Base-by-base conservation (phyloP, 2,113 vertebrate species). In the Delphinus delphis region DNA sequence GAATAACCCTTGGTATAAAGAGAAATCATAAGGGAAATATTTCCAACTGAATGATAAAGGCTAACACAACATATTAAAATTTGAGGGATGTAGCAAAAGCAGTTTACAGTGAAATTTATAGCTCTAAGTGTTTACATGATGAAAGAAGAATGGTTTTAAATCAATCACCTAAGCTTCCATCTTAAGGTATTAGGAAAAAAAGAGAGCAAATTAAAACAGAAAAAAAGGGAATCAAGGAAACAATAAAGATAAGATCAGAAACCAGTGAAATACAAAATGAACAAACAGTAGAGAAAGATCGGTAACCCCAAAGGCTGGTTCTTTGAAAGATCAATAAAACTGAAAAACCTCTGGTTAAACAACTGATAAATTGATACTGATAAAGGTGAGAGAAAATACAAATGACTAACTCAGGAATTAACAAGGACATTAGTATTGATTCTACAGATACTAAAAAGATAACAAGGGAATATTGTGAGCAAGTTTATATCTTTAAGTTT, bases 261-360 rank as follows among this genome's bases (percentile, higher is more conserved):
- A 50, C 26, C 38, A 77, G 25, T 63, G 36, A 77, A 87, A 73
- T 47, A 63, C 4, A 67, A 33, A 73, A 80, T 58, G 38, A 80
- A 47, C n/a, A 60, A 31, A 68, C 14, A 90, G 41, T 21, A 53
- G 36, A 38, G 44, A 88, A 91, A 92, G 67, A 67, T 65, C 36
- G 79, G 33, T 80, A 82, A 96, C 17, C 41, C 83, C 31, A 81
- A 63, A 90, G 14, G 4, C n/a, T 58, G 12, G 8, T 68, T 92
- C 73, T 82, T 82, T 65, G 47, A 86, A 82, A 67, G n/a, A 63
- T 47, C 31, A 83, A 95, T 89, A 33, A 90, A 96, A 89, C 1
- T 50, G n/a, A 68, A 89, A 97, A 74, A 71, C 8, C 9, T 93
- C 41, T 65, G 68, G 23, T 86, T 41, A 60, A 80, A 63, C 15